These are phyloP conservation scores for Anser cygnoides DNA, from an alignment of 2,113 vertebrate species.

Conservation along the genomic window DNA sequence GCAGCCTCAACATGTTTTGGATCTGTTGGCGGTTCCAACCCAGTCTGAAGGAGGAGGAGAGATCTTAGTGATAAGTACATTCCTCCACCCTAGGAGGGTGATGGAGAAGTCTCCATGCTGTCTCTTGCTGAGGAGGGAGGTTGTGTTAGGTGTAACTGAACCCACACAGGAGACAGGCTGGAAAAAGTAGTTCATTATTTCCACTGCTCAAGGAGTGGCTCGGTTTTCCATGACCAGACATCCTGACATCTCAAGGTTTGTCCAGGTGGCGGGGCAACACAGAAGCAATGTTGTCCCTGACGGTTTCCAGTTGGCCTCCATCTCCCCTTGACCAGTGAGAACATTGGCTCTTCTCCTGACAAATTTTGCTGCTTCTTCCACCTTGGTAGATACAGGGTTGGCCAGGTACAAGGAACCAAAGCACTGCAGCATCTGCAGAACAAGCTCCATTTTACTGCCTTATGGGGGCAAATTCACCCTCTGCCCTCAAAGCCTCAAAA, in stretches of 20 bases:
- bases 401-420: accelerated
- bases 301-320: neutral
- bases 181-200: neutral
- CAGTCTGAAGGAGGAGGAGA: neutral
- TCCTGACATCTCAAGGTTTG: neutral
- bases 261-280: neutral
- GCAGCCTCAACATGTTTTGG: neutral
- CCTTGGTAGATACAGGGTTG: neutral
- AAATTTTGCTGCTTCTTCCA: neutral
- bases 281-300: neutral
- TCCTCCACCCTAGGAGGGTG: neutral
- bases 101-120: neutral
- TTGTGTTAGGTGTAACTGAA: neutral
- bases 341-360: neutral
- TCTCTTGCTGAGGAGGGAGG: neutral
- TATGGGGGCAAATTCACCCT: neutral
- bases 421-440: neutral
- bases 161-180: neutral
- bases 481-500: neutral
- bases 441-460: neutral
- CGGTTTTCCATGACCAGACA: neutral
- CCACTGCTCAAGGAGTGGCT: neutral
- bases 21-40: neutral
- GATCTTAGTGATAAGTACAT: neutral
- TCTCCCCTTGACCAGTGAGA: neutral